phyloP scores from a whole-genome alignment of 2,888 invertebrate species.

The Agrenia bidenticulata region DNA sequence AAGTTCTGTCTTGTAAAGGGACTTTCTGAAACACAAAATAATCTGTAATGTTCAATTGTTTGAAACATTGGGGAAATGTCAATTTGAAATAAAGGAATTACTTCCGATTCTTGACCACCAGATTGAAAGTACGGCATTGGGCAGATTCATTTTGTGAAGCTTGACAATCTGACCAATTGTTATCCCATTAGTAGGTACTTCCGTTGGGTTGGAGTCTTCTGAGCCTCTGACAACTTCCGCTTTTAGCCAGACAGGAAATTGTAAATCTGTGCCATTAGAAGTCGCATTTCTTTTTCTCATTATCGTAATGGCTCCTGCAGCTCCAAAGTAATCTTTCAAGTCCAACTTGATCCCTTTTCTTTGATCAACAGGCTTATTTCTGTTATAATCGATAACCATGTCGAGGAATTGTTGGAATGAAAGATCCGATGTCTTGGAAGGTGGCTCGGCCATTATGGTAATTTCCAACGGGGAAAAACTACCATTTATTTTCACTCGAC shows the following conservation, averaged over 20 bases:
- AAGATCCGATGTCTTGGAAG: conserved; percentile 71
- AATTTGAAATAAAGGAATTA: no score
- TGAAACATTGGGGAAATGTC: no score
- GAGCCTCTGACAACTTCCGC: conserved; percentile 83
- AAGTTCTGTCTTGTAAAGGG: no score
- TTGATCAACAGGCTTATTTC: conserved; percentile 38
- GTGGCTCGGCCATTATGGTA: conserved; percentile 88
- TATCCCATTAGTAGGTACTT: conserved; percentile 62
- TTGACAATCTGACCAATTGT: conserved; percentile 66
- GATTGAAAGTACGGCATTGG: conserved; percentile 70
- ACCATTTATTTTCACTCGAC: conserved; percentile 54
- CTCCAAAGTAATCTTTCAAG: conserved; percentile 78
- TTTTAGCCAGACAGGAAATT: conserved; percentile 79
- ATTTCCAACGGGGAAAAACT: conserved; percentile 56
- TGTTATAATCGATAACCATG: conserved; percentile 59
- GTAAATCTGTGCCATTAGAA: conserved; percentile 59
- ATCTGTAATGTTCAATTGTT: no score
- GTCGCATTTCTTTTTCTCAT: conserved; percentile 12
- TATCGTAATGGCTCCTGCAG: conserved; percentile 56
- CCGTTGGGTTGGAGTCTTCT: conserved; percentile 61
- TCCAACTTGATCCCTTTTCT: conserved; percentile 82
- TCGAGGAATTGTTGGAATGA: conserved; percentile 71
- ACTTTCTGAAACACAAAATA: no score
- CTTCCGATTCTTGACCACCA: no score
- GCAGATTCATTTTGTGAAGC: conserved; percentile 63